Evolutionary conservation across 2,797 vertebrate species (phyloP).

Genomic region (Trachops cirrhosus): DNA sequence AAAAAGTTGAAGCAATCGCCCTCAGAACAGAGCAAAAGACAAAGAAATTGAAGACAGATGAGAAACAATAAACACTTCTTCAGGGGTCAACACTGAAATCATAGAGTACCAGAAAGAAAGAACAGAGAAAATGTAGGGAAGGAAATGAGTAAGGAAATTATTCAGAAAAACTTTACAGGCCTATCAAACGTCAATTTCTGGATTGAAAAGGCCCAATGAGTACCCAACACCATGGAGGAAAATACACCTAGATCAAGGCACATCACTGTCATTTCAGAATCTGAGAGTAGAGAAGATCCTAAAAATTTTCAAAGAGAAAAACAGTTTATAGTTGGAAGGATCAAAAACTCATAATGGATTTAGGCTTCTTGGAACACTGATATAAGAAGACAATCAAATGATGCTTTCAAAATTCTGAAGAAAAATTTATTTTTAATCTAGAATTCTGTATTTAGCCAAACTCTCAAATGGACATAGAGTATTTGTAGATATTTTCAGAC

Average conservation of each 20-base stretch:
- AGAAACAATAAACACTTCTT: background rate
- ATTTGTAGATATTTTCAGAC: constrained; percentile 37
- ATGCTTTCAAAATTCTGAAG: background rate
- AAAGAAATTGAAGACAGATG: background rate
- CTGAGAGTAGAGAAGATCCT: background rate
- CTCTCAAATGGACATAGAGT: background rate
- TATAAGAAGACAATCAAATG: background rate
- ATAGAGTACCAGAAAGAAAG: background rate
- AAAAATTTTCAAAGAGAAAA: constrained; percentile 11
- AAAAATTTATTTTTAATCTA: constrained; percentile 21
- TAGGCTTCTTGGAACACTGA: background rate
- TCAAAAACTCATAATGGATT: constrained; percentile 1
- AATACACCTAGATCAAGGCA: background rate
- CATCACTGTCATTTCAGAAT: background rate
- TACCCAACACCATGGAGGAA: background rate
- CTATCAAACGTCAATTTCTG: background rate
- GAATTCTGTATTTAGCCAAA: background rate
- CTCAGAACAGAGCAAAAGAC: background rate
- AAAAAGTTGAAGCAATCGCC: background rate
- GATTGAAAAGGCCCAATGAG: background rate
- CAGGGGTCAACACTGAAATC: background rate
- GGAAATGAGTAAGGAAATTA: background rate
- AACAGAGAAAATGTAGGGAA: background rate
- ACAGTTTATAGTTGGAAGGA: constrained; percentile 3
- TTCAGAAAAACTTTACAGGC: constrained; percentile 18